Conservation (phyloP, 2,113 vertebrate species). For the Colinus virginianus region DNA sequence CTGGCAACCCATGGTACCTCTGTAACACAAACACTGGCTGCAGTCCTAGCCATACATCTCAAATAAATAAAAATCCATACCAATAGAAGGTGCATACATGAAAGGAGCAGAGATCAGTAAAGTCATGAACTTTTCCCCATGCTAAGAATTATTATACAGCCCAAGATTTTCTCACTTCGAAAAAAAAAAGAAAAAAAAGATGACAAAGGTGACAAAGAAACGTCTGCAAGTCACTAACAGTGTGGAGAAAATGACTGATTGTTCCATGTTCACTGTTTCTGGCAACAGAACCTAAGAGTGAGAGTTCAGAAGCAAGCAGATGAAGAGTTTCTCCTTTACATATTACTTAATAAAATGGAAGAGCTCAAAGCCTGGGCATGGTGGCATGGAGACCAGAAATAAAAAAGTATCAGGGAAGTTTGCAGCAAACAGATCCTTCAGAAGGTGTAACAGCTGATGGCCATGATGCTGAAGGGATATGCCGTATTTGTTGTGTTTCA, state of each 20-base stretch:
- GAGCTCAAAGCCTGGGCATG: neutral
- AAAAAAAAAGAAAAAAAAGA: neutral
- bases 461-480: no score
- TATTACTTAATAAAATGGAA: neutral
- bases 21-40: neutral
- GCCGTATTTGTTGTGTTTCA: neutral
- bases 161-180: neutral
- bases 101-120: neutral
- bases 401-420: neutral
- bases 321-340: neutral
- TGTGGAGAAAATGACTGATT: neutral
- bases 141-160: neutral
- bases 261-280: neutral
- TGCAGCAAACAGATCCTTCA: neutral
- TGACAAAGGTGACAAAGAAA: neutral
- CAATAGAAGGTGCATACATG: neutral
- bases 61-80: neutral
- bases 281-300: neutral
- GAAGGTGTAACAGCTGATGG: neutral
- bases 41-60: neutral
- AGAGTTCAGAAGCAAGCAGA: neutral
- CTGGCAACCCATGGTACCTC: neutral
- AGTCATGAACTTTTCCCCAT: neutral
- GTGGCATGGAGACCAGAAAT: fast-evolving
- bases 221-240: neutral